These are phyloP conservation scores for Nothura maculosa DNA, from an alignment of 2,797 vertebrate genomes.

Conservation along the genomic window DNA sequence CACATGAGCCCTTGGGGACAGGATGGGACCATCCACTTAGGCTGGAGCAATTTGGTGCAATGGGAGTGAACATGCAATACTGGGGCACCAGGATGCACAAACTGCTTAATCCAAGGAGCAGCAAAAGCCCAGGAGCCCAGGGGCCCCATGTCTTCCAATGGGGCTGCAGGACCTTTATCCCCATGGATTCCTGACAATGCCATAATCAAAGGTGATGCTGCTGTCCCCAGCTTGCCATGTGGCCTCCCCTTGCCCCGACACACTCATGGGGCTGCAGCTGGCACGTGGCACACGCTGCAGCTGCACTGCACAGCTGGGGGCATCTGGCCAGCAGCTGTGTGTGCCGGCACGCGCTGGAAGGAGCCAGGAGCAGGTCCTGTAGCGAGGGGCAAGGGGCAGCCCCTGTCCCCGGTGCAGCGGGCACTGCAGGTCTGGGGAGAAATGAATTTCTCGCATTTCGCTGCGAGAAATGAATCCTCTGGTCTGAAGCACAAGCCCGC, in stretches of 20 bases:
- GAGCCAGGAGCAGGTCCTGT: background rate
- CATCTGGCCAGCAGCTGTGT: constrained; percentile 41
- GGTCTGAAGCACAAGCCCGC: background rate
- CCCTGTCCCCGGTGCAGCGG: fast-evolving
- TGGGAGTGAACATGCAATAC: background rate
- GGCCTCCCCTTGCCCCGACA: background rate
- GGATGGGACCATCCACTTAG: fast-evolving
- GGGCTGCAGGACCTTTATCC: background rate
- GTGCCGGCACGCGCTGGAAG: background rate
- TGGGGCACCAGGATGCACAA: fast-evolving
- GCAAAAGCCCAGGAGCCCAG: background rate
- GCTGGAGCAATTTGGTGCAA: background rate
- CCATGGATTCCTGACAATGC: background rate
- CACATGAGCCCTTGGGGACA: background rate
- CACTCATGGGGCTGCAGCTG: background rate
- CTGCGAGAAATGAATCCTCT: too few relatives aligned
- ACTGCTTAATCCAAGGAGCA: fast-evolving
- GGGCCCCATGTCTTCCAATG: background rate
- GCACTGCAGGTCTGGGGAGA: fast-evolving
- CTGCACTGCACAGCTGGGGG: constrained; percentile 34
- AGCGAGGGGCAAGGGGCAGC: background rate
- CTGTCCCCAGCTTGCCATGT: background rate
- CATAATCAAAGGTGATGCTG: background rate
- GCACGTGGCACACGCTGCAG: background rate
- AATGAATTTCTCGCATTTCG: too few relatives aligned